phyloP scores from a whole-genome alignment of 2,113 vertebrate genomes.

The Probosciger aterrimus region DNA sequence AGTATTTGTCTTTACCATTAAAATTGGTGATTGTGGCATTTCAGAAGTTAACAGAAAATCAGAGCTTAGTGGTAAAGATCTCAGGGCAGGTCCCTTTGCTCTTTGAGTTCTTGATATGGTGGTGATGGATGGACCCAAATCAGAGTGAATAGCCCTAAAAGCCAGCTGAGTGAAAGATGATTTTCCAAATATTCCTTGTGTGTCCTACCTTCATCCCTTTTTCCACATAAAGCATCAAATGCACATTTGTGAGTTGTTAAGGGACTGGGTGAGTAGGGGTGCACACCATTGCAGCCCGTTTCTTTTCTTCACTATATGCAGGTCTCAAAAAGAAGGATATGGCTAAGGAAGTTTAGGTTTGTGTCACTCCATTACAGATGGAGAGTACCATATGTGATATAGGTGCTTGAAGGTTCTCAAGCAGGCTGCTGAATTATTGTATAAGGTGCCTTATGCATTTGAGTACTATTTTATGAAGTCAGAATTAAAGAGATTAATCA shows the following conservation, averaged over 20 bases:
- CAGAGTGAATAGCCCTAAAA: not conserved
- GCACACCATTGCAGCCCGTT: accelerated
- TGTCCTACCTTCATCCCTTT: not conserved
- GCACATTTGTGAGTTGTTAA: not conserved
- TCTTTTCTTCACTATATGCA: not conserved
- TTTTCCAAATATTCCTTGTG: not conserved
- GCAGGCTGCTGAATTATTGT: not conserved
- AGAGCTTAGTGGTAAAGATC: not conserved
- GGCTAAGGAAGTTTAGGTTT: not conserved
- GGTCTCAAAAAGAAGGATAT: not conserved
- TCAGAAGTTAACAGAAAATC: not conserved
- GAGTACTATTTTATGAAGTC: not conserved
- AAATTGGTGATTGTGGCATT: not conserved
- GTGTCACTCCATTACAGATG: not conserved
- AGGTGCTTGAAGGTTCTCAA: not conserved
- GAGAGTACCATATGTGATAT: not conserved
- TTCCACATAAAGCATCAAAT: not conserved
- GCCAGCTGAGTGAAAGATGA: not conserved
- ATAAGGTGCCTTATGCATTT: not conserved
- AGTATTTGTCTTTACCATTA: not conserved
- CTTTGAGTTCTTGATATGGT: not conserved
- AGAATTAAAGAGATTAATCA: not conserved
- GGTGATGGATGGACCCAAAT: not conserved
- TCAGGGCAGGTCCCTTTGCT: not conserved
- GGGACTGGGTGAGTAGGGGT: no score